Conservation (phyloP, 2,888 invertebrate genomes). For the Melikaiella ostensackeni region DNA sequence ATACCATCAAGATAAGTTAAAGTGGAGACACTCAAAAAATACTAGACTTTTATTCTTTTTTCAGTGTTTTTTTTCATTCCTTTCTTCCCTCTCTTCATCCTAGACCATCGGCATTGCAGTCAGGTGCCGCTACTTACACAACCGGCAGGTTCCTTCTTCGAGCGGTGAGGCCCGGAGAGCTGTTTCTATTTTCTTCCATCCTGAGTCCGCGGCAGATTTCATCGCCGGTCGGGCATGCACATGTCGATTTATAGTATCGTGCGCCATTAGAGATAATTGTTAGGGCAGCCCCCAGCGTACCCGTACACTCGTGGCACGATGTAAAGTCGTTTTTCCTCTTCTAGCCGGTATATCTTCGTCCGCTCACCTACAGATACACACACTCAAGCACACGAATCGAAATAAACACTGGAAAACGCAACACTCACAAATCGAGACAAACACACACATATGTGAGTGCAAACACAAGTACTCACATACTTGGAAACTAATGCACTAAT, state of each 20-base stretch:
- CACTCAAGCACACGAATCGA: background rate
- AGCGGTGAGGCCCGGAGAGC: constrained; percentile 52
- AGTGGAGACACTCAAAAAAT: background rate
- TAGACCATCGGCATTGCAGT: constrained; percentile 70
- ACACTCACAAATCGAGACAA: background rate
- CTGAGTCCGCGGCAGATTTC: constrained; percentile 62
- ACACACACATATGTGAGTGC: background rate
- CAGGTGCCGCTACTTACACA: constrained; percentile 74
- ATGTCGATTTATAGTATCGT: constrained; percentile 76
- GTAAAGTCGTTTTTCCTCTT: constrained; percentile 68
- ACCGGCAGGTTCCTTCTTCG: constrained; percentile 69
- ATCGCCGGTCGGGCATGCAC: constrained; percentile 62
- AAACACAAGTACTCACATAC: background rate
- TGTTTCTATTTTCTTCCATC: constrained; percentile 72
- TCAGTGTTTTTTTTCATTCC: background rate
- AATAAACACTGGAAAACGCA: background rate
- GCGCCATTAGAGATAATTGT: constrained; percentile 76
- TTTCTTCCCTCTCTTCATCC: constrained; percentile 40
- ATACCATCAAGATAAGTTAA: background rate
- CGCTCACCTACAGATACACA: constrained; percentile 31
- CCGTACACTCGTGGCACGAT: constrained; percentile 58
- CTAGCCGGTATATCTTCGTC: constrained; percentile 34
- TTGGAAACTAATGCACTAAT: background rate
- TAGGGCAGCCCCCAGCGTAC: constrained; percentile 58
- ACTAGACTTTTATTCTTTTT: background rate